Evolutionary conservation across 37 sponge, comb jelly and placozoan genomes (phyloP).

Genomic region (Diacarnus erythraeanus): DNA sequence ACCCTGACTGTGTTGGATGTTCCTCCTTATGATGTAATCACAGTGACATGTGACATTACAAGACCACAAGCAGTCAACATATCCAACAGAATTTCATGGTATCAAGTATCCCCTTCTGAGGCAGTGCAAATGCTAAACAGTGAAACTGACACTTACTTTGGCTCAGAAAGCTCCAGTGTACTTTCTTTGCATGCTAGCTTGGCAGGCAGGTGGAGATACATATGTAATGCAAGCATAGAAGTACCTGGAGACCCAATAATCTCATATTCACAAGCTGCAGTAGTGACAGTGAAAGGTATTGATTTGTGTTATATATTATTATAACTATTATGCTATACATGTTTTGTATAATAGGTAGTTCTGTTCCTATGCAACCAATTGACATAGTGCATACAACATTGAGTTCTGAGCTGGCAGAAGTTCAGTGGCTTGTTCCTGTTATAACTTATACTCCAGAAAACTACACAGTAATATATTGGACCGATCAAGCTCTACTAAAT

Average conservation of each 20-base stretch:
- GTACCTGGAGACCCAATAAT: slow-evolving; percentile 26
- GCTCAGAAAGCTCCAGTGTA: not conserved
- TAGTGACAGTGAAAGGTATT: slow-evolving; percentile 10
- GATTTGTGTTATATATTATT: not conserved
- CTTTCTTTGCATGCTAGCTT: not conserved
- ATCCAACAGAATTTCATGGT: slow-evolving; percentile 9
- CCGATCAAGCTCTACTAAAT: not conserved
- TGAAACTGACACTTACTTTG: not conserved
- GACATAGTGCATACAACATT: not conserved
- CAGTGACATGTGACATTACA: not conserved
- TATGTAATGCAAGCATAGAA: not conserved
- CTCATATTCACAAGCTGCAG: not conserved
- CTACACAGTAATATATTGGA: slow-evolving; percentile 12
- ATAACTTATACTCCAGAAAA: slow-evolving; percentile 18
- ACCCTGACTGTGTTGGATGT: slow-evolving; percentile 7
- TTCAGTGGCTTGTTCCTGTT: slow-evolving; percentile 7
- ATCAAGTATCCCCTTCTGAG: not conserved
- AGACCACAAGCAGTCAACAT: slow-evolving; percentile 1
- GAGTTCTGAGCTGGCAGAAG: not conserved
- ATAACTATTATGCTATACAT: not conserved
- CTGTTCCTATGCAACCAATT: slow-evolving; percentile 5
- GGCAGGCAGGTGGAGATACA: slow-evolving; percentile 3
- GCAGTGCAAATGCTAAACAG: not conserved
- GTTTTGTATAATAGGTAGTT: not conserved
- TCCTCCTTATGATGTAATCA: not conserved